Conservation (phyloP, 2,113 vertebrate genomes). For the Zootoca vivipara region DNA sequence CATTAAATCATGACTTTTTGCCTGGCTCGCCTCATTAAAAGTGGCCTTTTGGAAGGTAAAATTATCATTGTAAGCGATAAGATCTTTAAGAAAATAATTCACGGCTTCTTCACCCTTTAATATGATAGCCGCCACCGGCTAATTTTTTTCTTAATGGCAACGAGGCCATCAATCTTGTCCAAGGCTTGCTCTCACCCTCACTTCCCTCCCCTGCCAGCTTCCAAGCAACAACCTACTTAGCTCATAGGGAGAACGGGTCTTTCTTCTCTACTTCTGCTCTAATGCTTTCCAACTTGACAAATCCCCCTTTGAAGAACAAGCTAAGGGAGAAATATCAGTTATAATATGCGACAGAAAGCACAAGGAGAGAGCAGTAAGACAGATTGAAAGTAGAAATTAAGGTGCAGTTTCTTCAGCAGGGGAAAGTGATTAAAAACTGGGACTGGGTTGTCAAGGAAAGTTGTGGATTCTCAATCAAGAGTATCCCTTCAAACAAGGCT, state of each 20-base stretch:
- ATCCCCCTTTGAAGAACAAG: neutral
- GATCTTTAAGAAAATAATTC: slow-evolving; percentile 94
- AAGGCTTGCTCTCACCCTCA: slow-evolving; percentile 64
- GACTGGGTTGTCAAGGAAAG: neutral
- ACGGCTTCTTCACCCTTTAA: slow-evolving; percentile 90
- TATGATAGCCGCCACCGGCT: slow-evolving; percentile 88
- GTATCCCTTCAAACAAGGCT: neutral
- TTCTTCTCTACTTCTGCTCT: slow-evolving; percentile 4
- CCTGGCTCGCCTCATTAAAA: slow-evolving; percentile 89
- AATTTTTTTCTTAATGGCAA: slow-evolving; percentile 91
- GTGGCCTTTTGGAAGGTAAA: slow-evolving; percentile 91
- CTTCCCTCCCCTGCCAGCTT: slow-evolving; percentile 56
- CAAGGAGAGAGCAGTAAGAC: neutral
- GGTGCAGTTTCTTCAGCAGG: neutral
- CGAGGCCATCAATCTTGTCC: slow-evolving; percentile 84
- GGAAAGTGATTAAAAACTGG: neutral
- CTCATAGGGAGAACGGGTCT: neutral
- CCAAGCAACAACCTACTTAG: neutral
- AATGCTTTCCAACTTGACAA: neutral
- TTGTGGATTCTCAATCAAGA: neutral
- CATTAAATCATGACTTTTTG: slow-evolving; percentile 90
- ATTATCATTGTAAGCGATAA: slow-evolving; percentile 91
- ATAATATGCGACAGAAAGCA: neutral
- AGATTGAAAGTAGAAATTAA: neutral
- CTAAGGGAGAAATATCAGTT: slow-evolving; percentile 3